phyloP scores from a whole-genome alignment of 2,888 invertebrate species.

The Pristionchus entomophagus region DNA sequence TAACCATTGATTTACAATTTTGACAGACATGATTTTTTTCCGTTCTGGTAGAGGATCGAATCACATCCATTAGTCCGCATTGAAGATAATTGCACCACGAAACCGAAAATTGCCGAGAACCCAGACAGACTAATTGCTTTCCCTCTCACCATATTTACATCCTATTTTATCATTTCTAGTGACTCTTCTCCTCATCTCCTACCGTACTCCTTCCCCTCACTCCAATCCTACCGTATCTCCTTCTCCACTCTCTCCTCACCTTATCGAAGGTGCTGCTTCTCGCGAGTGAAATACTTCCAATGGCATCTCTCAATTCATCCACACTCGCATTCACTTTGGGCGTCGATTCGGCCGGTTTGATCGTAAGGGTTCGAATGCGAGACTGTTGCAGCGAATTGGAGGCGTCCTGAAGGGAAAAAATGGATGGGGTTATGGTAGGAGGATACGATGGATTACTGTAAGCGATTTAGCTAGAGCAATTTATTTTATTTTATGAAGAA shows the following conservation, averaged over 20 bases:
- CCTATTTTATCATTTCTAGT: too few species aligned
- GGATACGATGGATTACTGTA: background rate
- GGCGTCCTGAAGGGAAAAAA: conserved; percentile 13
- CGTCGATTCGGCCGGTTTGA: conserved; percentile 56
- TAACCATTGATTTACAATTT: too few species aligned
- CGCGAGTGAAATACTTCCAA: conserved; percentile 69
- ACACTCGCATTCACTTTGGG: conserved; percentile 59
- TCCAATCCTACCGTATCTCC: background rate
- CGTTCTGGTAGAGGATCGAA: too few species aligned
- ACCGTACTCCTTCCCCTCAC: too few species aligned
- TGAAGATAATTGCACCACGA: too few species aligned
- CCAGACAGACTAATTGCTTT: too few species aligned
- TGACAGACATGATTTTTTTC: too few species aligned
- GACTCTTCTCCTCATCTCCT: too few species aligned
- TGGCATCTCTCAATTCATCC: conserved; percentile 72
- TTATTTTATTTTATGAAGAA: too few species aligned
- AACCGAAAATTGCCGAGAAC: too few species aligned
- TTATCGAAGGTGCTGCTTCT: conserved; percentile 71
- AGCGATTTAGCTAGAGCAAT: background rate
- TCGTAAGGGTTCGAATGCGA: conserved; percentile 60
- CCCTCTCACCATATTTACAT: too few species aligned
- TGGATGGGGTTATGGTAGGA: conserved; percentile 49
- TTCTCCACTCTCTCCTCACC: conserved; percentile 47
- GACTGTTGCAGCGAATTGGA: conserved; percentile 58
- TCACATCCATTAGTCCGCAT: too few species aligned